A percentile compares a stretch with the other conserved stretches of the same genome.
Evolutionary conservation across 2,797 vertebrate genomes (phyloP).

Genomic region (Xenentodon cancila): DNA sequence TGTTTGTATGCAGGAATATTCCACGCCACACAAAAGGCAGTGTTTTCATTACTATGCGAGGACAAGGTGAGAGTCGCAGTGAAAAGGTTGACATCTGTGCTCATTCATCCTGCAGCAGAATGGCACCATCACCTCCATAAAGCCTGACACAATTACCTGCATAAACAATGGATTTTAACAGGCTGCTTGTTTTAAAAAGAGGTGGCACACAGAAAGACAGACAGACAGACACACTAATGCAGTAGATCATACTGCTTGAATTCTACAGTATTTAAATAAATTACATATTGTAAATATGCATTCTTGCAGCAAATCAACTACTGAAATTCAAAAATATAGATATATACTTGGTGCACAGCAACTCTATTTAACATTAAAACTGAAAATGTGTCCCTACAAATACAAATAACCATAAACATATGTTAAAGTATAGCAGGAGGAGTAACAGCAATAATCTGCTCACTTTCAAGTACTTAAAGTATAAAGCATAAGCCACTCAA

Average conservation of each 20-base stretch:
- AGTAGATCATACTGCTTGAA: no score
- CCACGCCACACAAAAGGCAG: conserved; percentile 90
- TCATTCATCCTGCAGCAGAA: conserved; percentile 93
- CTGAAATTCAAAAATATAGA: no score
- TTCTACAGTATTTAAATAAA: no score
- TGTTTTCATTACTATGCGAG: conserved; percentile 87
- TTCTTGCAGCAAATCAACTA: no score
- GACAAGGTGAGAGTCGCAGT: conserved; percentile 92
- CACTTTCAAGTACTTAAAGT: not conserved
- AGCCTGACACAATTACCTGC: conserved; percentile 91
- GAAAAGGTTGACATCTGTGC: conserved; percentile 97
- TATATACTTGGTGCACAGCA: no score
- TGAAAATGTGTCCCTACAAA: no score
- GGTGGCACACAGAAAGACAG: conserved; percentile 63
- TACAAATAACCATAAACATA: no score
- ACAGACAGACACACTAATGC: conserved; percentile 35
- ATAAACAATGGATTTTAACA: conserved; percentile 89
- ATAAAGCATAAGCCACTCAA: not conserved
- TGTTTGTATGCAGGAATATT: conserved; percentile 90
- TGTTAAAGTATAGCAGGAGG: no score
- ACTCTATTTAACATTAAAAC: no score
- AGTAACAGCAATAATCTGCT: no score
- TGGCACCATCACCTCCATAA: conserved; percentile 91
- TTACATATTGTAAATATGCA: no score
- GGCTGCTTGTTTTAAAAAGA: conserved; percentile 89